Evolutionary conservation across 2,113 vertebrate genomes (phyloP).

Genomic region (Apaloderma vittatum): DNA sequence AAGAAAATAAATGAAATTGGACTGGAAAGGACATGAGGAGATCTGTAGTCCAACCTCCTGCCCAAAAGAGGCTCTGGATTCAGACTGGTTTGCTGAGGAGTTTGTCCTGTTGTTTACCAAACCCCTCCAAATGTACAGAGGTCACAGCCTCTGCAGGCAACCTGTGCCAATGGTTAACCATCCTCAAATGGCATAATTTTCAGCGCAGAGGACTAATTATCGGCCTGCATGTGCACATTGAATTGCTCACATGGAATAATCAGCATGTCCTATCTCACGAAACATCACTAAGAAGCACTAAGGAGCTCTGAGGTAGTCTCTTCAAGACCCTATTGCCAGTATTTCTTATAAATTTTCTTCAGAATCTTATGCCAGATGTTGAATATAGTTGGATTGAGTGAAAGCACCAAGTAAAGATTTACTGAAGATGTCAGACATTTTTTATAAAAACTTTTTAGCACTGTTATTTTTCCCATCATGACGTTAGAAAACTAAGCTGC

Average conservation of each 20-base stretch:
- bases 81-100: not conserved
- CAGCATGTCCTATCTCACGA: rapidly evolving
- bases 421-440: not conserved
- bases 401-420: not conserved
- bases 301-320: not conserved
- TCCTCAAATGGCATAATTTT: not conserved
- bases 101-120: not conserved
- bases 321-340: not conserved
- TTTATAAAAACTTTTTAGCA: not conserved
- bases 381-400: not conserved
- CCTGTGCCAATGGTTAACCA: not conserved
- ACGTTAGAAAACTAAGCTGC: not conserved
- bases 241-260: not conserved
- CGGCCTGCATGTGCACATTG: rapidly evolving
- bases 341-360: not conserved
- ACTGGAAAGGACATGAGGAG: not conserved
- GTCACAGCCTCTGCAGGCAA: not conserved
- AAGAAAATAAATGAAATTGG: not conserved
- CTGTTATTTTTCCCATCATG: not conserved
- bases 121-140: not conserved
- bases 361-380: not conserved
- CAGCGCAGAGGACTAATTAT: not conserved
- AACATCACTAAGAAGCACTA: not conserved
- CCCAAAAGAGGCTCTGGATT: not conserved
- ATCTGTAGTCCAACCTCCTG: not conserved